Conservation (phyloP, 2,113 vertebrate genomes). For the Clarias macrocephalus region DNA sequence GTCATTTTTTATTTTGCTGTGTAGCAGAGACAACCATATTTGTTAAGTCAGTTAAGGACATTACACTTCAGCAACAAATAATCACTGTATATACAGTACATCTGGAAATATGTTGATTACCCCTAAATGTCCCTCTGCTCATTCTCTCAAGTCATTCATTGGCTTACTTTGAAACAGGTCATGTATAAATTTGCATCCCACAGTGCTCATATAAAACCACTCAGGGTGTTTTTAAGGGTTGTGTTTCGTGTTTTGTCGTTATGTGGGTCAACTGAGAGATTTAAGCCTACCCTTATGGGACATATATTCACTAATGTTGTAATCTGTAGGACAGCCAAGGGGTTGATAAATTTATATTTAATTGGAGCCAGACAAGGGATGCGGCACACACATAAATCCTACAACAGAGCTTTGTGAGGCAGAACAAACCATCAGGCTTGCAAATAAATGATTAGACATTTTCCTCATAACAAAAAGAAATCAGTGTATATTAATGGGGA, state of each 20-base stretch:
- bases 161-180: background rate
- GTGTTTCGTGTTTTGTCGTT: constrained; percentile 13
- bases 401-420: constrained; percentile 57
- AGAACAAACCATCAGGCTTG: constrained; percentile 33
- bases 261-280: background rate
- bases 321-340: constrained; percentile 11
- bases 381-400: constrained; percentile 52
- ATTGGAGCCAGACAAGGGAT: constrained; percentile 48
- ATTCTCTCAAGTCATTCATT: background rate
- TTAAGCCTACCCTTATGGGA: constrained; percentile 5
- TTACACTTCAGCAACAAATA: constrained; percentile 20
- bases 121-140: background rate
- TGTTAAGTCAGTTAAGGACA: constrained; percentile 28
- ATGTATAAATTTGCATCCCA: background rate
- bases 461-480: background rate
- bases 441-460: background rate
- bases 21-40: background rate
- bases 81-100: constrained; percentile 19
- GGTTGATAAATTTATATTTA: constrained; percentile 50
- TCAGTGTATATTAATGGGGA: background rate
- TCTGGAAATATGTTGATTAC: background rate
- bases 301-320: background rate
- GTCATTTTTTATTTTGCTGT: background rate
- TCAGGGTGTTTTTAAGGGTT: constrained; percentile 8
- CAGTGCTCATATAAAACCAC: background rate